Base-by-base conservation (phyloP, 2,888 invertebrate species). In the Ophion costatus region DNA sequence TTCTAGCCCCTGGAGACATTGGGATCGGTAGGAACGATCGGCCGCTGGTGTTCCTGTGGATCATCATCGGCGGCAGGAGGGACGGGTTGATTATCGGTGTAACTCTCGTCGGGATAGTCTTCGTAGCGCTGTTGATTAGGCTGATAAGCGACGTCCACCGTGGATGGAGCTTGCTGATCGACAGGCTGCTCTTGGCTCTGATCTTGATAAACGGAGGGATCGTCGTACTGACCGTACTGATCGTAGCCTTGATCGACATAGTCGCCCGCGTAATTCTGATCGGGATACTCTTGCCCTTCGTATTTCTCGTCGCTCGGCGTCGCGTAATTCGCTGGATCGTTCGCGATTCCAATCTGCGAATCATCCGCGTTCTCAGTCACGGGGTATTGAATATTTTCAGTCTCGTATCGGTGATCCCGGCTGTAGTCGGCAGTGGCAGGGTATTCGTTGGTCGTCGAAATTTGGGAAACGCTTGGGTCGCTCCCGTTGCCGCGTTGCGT, bases 211-310 rank as follows among this genome's bases (percentile, higher is more conserved):
- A 79, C 91, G 91, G 71, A 90, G 84, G 1, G 87, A 85, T n/a
- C 89, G 86, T 91, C 90, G 73, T 90, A 92, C 45, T 91, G 89
- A 3, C 89, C 88, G 81, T 91, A 92, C 42, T 90, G 90, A 61
- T 88, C 87, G 76, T 90, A 90, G 10, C 88, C 86, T 33, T 91
- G 88, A 69, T 89, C 89, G 14, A 85, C 29, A 81, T 88, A 88
- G 17, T 90, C 89, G 14, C 85, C 33, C 7, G 87, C 82, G 77
- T 88, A 84, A 61, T 86, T 87, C 56, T 87, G 70, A 83, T 86
- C 33, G 17, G 67, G 29, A 73, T 89, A 88, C 38, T 87, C 80
- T 29, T 88, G 85, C 11, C 56, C 85, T 11, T 88, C 86, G 71
- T 87, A 88, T 76, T 87, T 86, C 24, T 86, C 84, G 57, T 88